These are phyloP conservation scores for Drosophila leontia DNA, from an alignment of 1,140 invertebrate genomes.

Conservation along the genomic window DNA sequence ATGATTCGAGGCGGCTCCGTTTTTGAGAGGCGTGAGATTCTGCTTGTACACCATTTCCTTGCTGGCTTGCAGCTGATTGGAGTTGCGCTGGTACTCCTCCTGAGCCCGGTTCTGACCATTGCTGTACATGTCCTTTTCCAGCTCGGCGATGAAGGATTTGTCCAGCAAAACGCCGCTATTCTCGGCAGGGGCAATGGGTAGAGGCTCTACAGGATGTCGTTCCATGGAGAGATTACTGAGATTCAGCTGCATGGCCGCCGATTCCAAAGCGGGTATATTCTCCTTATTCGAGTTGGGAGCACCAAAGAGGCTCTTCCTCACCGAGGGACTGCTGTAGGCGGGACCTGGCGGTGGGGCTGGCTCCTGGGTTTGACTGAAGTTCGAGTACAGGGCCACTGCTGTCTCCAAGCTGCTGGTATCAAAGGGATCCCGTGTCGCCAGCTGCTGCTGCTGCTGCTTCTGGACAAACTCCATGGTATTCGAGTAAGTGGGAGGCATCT, in stretches of 20 bases:
- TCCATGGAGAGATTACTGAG: slow-evolving; percentile 68
- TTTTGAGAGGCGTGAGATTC: slow-evolving; percentile 79
- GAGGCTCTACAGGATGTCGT: slow-evolving; percentile 9
- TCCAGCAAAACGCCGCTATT: slow-evolving; percentile 85
- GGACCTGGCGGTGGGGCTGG: slow-evolving; percentile 5
- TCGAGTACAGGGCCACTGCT: slow-evolving; percentile 62
- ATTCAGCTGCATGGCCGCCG: slow-evolving; percentile 66
- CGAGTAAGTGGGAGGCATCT: slow-evolving; percentile 85
- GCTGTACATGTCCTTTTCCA: slow-evolving; percentile 87
- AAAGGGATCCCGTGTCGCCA: slow-evolving; percentile 86
- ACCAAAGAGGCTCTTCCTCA: slow-evolving; percentile 66
- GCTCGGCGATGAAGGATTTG: slow-evolving; percentile 87
- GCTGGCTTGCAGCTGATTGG: slow-evolving; percentile 85
- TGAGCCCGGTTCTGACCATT: slow-evolving; percentile 67
- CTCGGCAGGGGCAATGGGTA: slow-evolving; percentile 15
- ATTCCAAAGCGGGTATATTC: slow-evolving; percentile 74
- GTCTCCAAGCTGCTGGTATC: slow-evolving; percentile 86
- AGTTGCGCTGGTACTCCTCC: slow-evolving; percentile 85
- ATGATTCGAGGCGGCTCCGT: slow-evolving; percentile 61
- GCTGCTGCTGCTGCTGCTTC: slow-evolving; percentile 53
- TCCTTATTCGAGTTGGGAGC: slow-evolving; percentile 67
- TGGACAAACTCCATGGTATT: slow-evolving; percentile 84
- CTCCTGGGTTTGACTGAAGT: slow-evolving; percentile 35
- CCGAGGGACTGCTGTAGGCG: slow-evolving; percentile 61
- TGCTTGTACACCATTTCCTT: slow-evolving; percentile 77